These are phyloP conservation scores for Bradynema listronoti DNA, from an alignment of 1,140 invertebrate species.

Conservation along the genomic window DNA sequence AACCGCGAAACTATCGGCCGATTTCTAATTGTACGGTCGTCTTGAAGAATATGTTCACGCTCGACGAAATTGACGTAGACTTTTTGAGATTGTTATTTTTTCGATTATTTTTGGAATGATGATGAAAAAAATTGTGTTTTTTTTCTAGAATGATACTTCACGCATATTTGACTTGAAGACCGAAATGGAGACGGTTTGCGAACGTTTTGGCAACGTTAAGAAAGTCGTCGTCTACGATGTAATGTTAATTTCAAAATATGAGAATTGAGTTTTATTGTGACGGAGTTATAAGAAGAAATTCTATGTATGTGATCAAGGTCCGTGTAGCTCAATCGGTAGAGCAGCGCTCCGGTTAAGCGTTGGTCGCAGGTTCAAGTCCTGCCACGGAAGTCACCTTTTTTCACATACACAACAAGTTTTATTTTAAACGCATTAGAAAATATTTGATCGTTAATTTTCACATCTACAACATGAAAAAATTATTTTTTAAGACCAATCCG, in stretches of 20 bases:
- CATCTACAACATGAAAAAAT: background rate
- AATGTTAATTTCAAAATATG: conserved; percentile 60
- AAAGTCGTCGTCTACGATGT: conserved; percentile 89
- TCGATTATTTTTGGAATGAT: background rate
- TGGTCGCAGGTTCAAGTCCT: no score
- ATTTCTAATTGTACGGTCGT: conserved; percentile 85
- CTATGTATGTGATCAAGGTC: no score
- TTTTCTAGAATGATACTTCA: conserved; percentile 68
- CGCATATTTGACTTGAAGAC: conserved; percentile 83
- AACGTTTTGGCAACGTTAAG: conserved; percentile 82
- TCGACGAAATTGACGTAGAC: conserved; percentile 73
- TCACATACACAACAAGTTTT: no score
- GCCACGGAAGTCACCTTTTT: no score
- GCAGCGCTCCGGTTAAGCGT: no score
- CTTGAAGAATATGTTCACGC: conserved; percentile 85
- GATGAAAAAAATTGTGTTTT: conserved; percentile 14
- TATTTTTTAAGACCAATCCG: conserved; percentile 70
- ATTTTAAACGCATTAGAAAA: no score
- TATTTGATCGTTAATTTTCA: background rate
- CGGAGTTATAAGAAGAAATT: no score
- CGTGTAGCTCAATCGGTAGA: no score
- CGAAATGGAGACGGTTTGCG: conserved; percentile 78
- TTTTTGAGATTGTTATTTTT: conserved; percentile 1
- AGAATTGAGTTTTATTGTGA: conserved; percentile 9
- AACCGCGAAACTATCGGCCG: conserved; percentile 71